These are phyloP conservation scores for Epinotia nisella DNA, from an alignment of 2,888 invertebrate genomes.

Conservation along the genomic window DNA sequence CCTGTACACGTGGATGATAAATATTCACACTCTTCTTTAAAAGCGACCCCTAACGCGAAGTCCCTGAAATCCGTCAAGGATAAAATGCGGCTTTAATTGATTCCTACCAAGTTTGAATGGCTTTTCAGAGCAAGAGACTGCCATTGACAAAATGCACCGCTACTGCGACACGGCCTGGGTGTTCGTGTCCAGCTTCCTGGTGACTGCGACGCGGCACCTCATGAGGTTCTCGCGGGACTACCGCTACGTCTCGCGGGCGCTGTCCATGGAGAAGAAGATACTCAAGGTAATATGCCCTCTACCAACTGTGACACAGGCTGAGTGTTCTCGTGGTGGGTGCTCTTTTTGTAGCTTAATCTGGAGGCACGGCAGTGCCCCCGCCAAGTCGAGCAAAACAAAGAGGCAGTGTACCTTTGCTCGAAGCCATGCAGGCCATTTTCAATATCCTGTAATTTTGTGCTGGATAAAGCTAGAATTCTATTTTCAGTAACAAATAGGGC, in stretches of 20 bases:
- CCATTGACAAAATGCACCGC: conserved; percentile 77
- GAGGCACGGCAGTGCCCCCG: too few relatives aligned
- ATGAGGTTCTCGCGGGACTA: conserved; percentile 97
- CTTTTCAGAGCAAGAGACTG: conserved; percentile 66
- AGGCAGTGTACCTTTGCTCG: too few relatives aligned
- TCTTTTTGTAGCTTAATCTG: too few relatives aligned
- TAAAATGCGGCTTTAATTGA: not conserved
- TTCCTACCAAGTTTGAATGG: not conserved
- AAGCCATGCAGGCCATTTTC: too few relatives aligned
- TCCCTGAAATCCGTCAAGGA: not conserved
- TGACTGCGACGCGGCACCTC: conserved; percentile 91
- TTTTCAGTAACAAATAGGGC: too few relatives aligned
- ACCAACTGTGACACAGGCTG: conserved; percentile 79
- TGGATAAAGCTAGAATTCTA: too few relatives aligned
- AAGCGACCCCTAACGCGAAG: not conserved
- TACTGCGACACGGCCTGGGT: conserved; percentile 85
- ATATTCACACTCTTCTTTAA: too few relatives aligned
- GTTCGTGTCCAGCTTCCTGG: conserved; percentile 90
- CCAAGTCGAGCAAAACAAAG: too few relatives aligned
- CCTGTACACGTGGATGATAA: too few relatives aligned
- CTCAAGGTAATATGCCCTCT: conserved; percentile 88
- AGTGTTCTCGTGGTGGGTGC: too few relatives aligned
- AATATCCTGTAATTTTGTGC: too few relatives aligned
- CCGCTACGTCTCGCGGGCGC: conserved; percentile 95
- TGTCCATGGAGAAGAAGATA: conserved; percentile 94